Conservation (phyloP, 2,797 vertebrate genomes). For the Alosa sapidissima region DNA sequence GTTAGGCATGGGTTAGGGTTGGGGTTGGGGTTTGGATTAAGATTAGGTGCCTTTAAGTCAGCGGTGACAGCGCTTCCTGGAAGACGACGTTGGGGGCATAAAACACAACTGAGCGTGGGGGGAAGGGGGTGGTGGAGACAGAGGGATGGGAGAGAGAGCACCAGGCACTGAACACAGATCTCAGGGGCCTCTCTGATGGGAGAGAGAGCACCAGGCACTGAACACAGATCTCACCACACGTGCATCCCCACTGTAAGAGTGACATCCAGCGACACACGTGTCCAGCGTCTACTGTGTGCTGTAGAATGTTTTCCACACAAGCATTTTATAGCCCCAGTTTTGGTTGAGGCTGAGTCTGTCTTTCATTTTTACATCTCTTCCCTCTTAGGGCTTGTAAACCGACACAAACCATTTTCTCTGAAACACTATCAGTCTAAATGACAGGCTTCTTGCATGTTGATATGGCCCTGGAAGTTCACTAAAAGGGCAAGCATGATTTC, state of each 20-base stretch:
- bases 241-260: background rate
- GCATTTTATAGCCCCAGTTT: background rate
- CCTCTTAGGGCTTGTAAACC: background rate
- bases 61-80: too few species aligned
- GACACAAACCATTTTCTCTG: background rate
- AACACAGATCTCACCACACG: background rate
- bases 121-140: background rate
- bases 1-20: too few species aligned
- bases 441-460: background rate
- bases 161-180: too few species aligned
- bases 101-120: too few species aligned
- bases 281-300: background rate
- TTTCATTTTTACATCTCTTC: background rate
- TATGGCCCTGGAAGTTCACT: background rate
- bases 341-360: background rate
- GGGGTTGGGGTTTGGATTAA: too few species aligned
- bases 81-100: too few species aligned
- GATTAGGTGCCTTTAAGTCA: too few species aligned
- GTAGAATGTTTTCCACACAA: constrained; percentile 10
- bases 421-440: constrained; percentile 13
- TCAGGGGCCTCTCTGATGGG: background rate
- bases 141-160: background rate
- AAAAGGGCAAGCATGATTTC: constrained; percentile 5
- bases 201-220: background rate
- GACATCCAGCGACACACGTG: background rate